Conservation (phyloP, 30 jellyfish, hydroid and myxozoan genomes). For the Turritopsis dohrnii region DNA sequence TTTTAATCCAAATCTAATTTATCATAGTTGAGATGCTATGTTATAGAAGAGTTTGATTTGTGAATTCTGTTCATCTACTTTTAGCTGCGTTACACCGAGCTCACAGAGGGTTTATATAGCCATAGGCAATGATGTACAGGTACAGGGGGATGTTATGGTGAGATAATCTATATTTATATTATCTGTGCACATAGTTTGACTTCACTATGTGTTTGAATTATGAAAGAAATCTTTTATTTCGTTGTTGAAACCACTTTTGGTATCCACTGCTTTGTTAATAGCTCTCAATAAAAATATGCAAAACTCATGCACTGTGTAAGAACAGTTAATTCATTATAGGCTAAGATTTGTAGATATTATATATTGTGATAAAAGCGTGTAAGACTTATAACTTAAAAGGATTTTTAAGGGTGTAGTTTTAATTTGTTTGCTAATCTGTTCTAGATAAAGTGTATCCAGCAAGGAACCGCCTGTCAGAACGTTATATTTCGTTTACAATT, state of each 20-base stretch:
- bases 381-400: background rate
- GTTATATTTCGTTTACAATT: conserved; percentile 79
- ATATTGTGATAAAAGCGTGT: background rate
- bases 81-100: conserved; percentile 42
- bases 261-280: background rate
- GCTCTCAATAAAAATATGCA: background rate
- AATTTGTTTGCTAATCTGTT: background rate
- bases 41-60: too few species aligned
- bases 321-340: background rate
- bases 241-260: background rate
- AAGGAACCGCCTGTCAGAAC: conserved; percentile 45
- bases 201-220: background rate
- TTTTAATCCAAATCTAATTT: too few species aligned
- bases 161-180: background rate
- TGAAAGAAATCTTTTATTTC: background rate
- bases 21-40: too few species aligned
- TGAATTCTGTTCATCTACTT: conserved; percentile 2
- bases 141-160: conserved; percentile 82
- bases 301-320: background rate
- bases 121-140: conserved; percentile 31
- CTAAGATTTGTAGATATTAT: too few species aligned
- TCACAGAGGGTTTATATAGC: conserved; percentile 34
- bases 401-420: background rate
- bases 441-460: conserved; percentile 73
- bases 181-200: background rate